Conservation (phyloP, 2,113 vertebrate species). For the Cavia aperea region DNA sequence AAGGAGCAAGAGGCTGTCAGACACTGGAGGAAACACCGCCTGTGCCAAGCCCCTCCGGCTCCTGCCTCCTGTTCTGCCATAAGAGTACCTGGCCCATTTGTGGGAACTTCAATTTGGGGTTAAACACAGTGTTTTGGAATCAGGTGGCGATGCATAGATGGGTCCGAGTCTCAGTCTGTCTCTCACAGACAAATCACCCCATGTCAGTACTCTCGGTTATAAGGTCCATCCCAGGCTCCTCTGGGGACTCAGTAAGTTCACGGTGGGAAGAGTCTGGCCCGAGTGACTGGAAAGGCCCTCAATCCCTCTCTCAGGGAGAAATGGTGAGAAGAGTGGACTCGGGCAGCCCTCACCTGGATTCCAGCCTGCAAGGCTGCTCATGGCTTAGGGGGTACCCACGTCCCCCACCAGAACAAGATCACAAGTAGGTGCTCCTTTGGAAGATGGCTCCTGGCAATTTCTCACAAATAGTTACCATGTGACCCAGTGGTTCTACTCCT, state of each 20-base stretch:
- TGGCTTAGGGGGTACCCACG: no score
- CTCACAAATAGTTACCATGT: background rate
- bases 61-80: background rate
- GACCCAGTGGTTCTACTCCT: background rate
- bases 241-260: background rate
- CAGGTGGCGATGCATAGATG: background rate
- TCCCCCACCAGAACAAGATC: background rate
- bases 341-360: background rate
- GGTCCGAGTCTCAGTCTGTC: background rate
- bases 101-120: background rate
- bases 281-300: background rate
- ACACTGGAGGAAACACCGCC: background rate
- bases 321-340: background rate
- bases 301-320: background rate
- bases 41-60: background rate
- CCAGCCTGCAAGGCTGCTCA: background rate
- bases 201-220: background rate
- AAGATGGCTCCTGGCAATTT: background rate
- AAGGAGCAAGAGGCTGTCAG: background rate
- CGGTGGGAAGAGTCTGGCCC: background rate
- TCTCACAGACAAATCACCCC: background rate
- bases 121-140: background rate
- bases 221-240: background rate
- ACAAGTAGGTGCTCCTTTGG: background rate
- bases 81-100: background rate